A percentile compares a stretch with the other conserved stretches of the same genome.
Evolutionary conservation across 2,888 invertebrate genomes (phyloP).

Genomic region (Ctenicera cuprea): DNA sequence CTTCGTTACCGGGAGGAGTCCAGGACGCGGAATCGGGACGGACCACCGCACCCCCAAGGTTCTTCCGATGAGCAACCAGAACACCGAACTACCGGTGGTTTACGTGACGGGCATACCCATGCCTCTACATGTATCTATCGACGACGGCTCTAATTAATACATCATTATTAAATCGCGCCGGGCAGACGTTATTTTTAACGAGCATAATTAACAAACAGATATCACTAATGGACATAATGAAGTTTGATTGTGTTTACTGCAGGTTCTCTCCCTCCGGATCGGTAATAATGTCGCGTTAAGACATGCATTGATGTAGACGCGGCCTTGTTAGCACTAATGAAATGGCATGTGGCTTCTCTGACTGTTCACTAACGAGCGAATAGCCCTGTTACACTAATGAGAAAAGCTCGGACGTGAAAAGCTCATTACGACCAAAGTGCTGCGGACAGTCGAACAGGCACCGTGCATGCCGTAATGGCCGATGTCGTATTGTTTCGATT

Average conservation of each 20-base stretch:
- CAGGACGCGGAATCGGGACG: conserved; percentile 48
- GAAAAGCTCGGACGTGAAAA: conserved; percentile 71
- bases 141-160: conserved; percentile 50
- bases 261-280: conserved; percentile 46
- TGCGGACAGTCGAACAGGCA: conserved; percentile 64
- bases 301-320: conserved; percentile 61
- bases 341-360: conserved; percentile 68
- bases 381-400: conserved; percentile 71
- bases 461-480: conserved; percentile 58
- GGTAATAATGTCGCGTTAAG: conserved; percentile 59
- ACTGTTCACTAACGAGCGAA: conserved; percentile 68
- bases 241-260: conserved; percentile 50
- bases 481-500: conserved; percentile 64
- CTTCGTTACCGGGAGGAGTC: conserved; percentile 46
- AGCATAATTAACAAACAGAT: conserved; percentile 54
- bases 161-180: conserved; percentile 47
- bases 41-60: conserved; percentile 32
- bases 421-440: conserved; percentile 70
- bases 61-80: conserved; percentile 27
- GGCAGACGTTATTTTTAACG: conserved; percentile 49
- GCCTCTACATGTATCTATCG: too few relatives aligned
- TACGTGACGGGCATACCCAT: conserved; percentile 56
- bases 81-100: conserved; percentile 21
- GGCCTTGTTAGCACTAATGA: conserved; percentile 70
- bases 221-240: conserved; percentile 52